Base-by-base conservation (phyloP, 2,888 invertebrate genomes). In the Minunthozetes semirufus region DNA sequence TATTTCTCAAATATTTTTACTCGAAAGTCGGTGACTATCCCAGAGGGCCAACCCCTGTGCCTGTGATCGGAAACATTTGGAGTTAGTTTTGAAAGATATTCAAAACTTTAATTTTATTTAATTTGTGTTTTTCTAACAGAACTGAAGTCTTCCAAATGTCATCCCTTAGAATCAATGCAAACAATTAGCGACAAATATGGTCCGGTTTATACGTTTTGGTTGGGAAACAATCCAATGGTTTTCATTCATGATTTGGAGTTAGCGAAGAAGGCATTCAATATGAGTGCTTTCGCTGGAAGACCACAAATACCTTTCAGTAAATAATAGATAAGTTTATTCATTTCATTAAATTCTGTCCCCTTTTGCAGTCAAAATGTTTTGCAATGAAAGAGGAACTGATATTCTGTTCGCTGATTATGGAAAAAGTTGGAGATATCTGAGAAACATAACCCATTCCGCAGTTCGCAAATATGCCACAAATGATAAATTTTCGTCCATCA, bases 181-280 rank as follows among this genome's bases (percentile, higher is more conserved):
- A 25, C 8, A 25, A 1, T 9, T 29, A 29, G 17, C 11, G 19
- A 38, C 15, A 38, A 72, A 25, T 72, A 50, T 22, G 72, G 72
- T n/a, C n/a, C 72, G 17, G 72, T 72, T 3, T 72, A 19, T 19
- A 72, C 72, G 5, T 50, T 72, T 19, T 72, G 72, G 72, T 13
- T 72, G 27, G 75, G 75, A 38, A 61, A 38, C 22, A 38, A 66
- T 63, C 71, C 75, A 4, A 63, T 61, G 59, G 72, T 75, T 19
- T 59, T 71, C n/a, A 72, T 75, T 22, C 59, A 38, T 25, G 66
- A 75, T 61, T 19, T 72, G 9, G 50, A 72, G 5, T 5, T 56
- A 27, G 72, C 72, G 0, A 50, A 50, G 25, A 19, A 48, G 48
- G 50, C 50, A 0, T 72, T 53, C 48, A 25, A 9, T 33, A 72